Evolutionary conservation across 2,113 vertebrate genomes (phyloP), one percentile per base, ranked within the genome.

Genomic region (Motacilla tschutschensis): DNA sequence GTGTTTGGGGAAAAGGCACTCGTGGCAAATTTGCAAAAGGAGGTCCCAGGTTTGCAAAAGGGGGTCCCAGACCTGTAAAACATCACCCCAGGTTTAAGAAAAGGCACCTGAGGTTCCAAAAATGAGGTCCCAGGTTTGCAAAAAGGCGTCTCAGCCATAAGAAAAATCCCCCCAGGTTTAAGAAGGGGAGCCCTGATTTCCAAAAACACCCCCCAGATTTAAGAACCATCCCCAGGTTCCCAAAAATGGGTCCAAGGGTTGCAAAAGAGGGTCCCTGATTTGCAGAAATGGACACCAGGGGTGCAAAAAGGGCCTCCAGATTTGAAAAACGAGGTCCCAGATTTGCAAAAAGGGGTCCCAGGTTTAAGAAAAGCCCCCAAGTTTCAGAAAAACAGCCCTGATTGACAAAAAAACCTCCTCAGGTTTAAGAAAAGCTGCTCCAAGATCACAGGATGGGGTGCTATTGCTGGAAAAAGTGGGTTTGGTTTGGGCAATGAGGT

Each of bases 221-320:
- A n/a, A 21, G 38, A 43, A 25, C 17, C 1, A 3, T 35, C 36
- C 44, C 25, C 16, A 48, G 18, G 12, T 50, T 43, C 36, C 19
- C 31, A 35, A 28, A 72, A 64, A 41, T 14, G 5, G 5, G 5
- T 15, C 21, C 20, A 41, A 43, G 29, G 9, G 50, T 26, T 25
- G 17, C 33, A 33, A 41, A 15, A 2, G n/a, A 4, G 2, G 2
- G 2, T 7, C 17, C 35, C 17, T 4, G 7, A 1, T 26, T 31
- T 16, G 21, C 44, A 60, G 17, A 59, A 40, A 40, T 40, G 44
- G 35, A 14, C 40, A 28, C 14, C 41, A 36, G 29, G 12, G 12
- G 19, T 36, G 18, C 8, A 36, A 31, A 73, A 73, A 36, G 8
- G 10, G 41, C 8, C 17, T 33, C 51, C 7, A 55, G 40, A 17